These are phyloP conservation scores for Monopterus albus DNA, from an alignment of 2,113 vertebrate genomes.

Conservation along the genomic window DNA sequence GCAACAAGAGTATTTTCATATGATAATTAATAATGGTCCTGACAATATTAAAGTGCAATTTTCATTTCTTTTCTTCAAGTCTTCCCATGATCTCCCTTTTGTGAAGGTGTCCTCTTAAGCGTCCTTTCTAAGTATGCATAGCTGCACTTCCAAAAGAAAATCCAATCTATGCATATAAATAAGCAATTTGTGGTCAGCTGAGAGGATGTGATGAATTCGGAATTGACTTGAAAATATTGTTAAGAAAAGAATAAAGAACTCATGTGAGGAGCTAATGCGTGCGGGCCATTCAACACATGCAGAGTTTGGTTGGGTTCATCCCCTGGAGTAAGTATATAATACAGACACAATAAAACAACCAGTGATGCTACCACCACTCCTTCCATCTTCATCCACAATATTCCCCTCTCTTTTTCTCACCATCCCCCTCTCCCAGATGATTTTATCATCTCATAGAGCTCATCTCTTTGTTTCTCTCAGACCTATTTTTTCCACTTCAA, in stretches of 20 bases:
- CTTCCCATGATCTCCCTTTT: conserved; percentile 12
- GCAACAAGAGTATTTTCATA: conserved; percentile 1
- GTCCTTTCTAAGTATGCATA: not conserved
- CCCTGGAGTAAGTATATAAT: conserved; percentile 18
- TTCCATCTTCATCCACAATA: conserved; percentile 26
- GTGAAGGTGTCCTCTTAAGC: not conserved
- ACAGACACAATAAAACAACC: conserved; percentile 48
- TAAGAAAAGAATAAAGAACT: conserved; percentile 39
- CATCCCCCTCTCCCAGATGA: conserved; percentile 4
- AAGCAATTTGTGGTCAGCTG: conserved; percentile 25
- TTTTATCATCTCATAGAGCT: conserved; percentile 21
- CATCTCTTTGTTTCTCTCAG: conserved; percentile 9
- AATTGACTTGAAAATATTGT: conserved; percentile 28
- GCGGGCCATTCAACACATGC: conserved; percentile 1
- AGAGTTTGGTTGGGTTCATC: conserved; percentile 27
- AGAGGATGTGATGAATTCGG: conserved; percentile 27
- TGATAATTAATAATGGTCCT: conserved; percentile 2
- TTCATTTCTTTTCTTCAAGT: conserved; percentile 17
- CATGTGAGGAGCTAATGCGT: not conserved
- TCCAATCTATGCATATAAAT: conserved; percentile 38
- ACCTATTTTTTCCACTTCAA: conserved; percentile 11
- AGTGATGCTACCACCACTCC: conserved; percentile 29
- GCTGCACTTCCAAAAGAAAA: conserved; percentile 34
- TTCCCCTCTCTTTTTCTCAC: conserved; percentile 16
- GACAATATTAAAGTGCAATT: conserved; percentile 8